These are phyloP conservation scores for Microcebus tavaratra DNA, from an alignment of 2,113 vertebrate species.

Conservation along the genomic window DNA sequence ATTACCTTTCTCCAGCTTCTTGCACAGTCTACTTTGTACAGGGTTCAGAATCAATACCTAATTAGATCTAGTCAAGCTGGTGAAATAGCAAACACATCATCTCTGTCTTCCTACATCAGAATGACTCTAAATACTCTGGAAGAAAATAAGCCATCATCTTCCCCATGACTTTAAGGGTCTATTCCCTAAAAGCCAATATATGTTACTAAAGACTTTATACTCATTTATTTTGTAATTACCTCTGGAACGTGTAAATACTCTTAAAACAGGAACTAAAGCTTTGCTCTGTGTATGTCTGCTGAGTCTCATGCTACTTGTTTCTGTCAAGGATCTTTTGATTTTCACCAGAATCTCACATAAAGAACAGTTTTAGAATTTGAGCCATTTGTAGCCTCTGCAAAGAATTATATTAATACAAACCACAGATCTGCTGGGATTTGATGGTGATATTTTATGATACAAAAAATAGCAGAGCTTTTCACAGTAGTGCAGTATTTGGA, in stretches of 20 bases:
- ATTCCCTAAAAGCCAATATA: conserved; percentile 22
- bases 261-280: conserved; percentile 17
- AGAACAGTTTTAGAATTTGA: conserved; percentile 49
- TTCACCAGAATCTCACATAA: conserved; percentile 30
- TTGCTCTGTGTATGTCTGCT: neutral
- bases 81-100: neutral
- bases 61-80: conserved; percentile 23
- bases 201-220: neutral
- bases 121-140: neutral
- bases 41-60: conserved; percentile 48
- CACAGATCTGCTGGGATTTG: neutral
- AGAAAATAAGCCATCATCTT: neutral
- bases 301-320: neutral
- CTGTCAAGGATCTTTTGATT: neutral
- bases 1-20: neutral
- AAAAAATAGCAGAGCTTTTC: conserved; percentile 42
- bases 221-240: conserved; percentile 45
- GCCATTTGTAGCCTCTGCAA: neutral
- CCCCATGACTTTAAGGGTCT: conserved; percentile 15
- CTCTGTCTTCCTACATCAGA: neutral
- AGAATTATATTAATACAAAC: neutral
- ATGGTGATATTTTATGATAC: neutral
- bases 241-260: conserved; percentile 52
- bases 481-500: neutral
- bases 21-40: neutral